Evolutionary conservation across 1,140 invertebrate species (phyloP).

Genomic region (Drosophila eugracilis): DNA sequence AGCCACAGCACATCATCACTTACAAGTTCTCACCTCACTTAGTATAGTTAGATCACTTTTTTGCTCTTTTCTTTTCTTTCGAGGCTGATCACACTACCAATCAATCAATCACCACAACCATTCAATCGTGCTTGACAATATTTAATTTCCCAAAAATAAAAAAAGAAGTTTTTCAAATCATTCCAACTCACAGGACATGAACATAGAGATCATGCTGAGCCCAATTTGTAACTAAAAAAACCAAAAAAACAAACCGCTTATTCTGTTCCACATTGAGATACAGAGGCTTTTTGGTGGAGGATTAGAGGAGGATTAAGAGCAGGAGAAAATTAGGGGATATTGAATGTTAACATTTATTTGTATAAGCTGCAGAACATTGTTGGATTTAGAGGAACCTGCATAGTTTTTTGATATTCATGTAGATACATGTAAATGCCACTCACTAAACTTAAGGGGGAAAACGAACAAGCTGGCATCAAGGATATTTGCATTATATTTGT

Average conservation of each 20-base stretch:
- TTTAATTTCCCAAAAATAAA: conserved; percentile 73
- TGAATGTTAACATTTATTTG: conserved; percentile 73
- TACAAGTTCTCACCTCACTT: conserved; percentile 5
- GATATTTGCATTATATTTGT: conserved; percentile 61
- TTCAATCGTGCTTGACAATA: conserved; percentile 74
- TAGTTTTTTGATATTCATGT: conserved; percentile 71
- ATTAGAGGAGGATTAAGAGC: background rate
- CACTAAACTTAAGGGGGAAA: conserved; percentile 48
- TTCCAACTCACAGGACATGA: conserved; percentile 21
- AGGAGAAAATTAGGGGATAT: conserved; percentile 51
- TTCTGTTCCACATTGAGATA: conserved; percentile 49
- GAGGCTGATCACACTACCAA: conserved; percentile 27
- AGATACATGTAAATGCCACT: conserved; percentile 68
- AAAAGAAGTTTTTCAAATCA: conserved; percentile 36
- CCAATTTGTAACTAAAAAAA: conserved; percentile 45
- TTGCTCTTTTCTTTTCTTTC: conserved; percentile 8
- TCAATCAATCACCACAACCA: conserved; percentile 11
- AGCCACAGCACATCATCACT: conserved; percentile 17
- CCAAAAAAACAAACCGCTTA: too few species aligned
- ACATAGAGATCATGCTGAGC: conserved; percentile 50
- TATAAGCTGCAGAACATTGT: conserved; percentile 60
- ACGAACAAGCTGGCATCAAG: conserved; percentile 38
- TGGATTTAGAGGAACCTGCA: conserved; percentile 57
- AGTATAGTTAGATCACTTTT: conserved; percentile 25
- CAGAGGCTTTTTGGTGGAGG: conserved; percentile 43